Conservation (phyloP, 2,797 vertebrate species). For the Macropodus opercularis region DNA sequence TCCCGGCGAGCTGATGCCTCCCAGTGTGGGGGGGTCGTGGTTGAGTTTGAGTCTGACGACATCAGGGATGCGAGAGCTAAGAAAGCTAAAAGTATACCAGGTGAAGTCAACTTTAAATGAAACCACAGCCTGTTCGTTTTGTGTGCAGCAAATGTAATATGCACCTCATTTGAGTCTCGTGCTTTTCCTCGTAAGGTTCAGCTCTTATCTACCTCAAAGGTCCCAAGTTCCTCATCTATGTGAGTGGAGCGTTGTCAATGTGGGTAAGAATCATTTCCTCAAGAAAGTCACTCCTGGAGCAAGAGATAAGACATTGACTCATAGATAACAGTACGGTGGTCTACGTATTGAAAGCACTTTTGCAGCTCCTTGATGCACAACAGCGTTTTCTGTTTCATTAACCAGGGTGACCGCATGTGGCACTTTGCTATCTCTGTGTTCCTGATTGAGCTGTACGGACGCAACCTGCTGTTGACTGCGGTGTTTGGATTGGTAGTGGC, state of each 20-base stretch:
- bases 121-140: background rate
- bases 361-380: too few relatives aligned
- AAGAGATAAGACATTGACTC: slow-evolving; percentile 20
- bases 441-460: slow-evolving; percentile 82
- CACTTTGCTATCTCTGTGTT: slow-evolving; percentile 86
- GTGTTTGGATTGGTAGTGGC: slow-evolving; percentile 84
- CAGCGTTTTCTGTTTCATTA: slow-evolving; percentile 28
- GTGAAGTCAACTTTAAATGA: slow-evolving; percentile 59
- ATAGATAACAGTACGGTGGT: slow-evolving; percentile 35
- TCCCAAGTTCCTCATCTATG: slow-evolving; percentile 84
- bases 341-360: slow-evolving; percentile 8
- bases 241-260: slow-evolving; percentile 84
- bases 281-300: slow-evolving; percentile 38
- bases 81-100: slow-evolving; percentile 71
- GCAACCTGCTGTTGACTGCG: slow-evolving; percentile 80
- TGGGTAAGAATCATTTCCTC: slow-evolving; percentile 79
- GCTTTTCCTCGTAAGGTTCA: slow-evolving; percentile 67
- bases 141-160: slow-evolving; percentile 19
- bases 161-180: slow-evolving; percentile 23
- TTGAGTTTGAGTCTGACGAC: slow-evolving; percentile 76
- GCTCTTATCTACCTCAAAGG: slow-evolving; percentile 79
- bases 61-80: slow-evolving; percentile 63
- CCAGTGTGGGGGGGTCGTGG: slow-evolving; percentile 71
- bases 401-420: slow-evolving; percentile 84
- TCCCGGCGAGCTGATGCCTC: slow-evolving; percentile 75